phyloP scores from a whole-genome alignment of 2,888 invertebrate species.

The Drosophila putrida region DNA sequence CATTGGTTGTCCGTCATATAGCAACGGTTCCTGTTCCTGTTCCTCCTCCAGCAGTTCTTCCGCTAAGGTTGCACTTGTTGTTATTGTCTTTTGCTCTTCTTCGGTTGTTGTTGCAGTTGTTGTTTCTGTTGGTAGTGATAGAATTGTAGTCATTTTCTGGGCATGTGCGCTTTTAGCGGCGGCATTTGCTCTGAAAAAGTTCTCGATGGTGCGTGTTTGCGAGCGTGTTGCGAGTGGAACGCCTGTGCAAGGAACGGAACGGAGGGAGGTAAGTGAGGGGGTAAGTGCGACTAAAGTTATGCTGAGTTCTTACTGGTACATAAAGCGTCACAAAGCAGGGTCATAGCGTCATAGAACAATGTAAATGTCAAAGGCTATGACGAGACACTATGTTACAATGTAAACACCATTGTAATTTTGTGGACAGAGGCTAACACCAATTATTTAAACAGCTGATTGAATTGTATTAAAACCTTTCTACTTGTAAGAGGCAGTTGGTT shows the following conservation, averaged over 20 bases:
- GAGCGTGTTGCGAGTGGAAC: slow-evolving; percentile 83
- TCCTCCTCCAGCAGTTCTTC: slow-evolving; percentile 58
- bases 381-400: too few species aligned
- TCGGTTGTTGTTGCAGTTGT: slow-evolving; percentile 9
- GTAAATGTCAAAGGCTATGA: too few species aligned
- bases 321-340: too few species aligned
- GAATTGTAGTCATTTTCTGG: slow-evolving; percentile 41
- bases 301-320: too few species aligned
- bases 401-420: too few species aligned
- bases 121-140: slow-evolving; percentile 24
- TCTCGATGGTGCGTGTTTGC: slow-evolving; percentile 83
- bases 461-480: too few species aligned
- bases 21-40: slow-evolving; percentile 54
- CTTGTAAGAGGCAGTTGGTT: too few species aligned
- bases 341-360: too few species aligned
- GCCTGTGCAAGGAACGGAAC: slow-evolving; percentile 51
- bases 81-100: slow-evolving; percentile 67
- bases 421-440: too few species aligned
- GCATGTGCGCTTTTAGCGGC: slow-evolving; percentile 58
- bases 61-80: slow-evolving; percentile 31
- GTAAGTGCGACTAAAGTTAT: slow-evolving; percentile 22
- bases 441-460: too few species aligned
- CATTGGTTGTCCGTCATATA: slow-evolving; percentile 53
- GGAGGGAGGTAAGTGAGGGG: not conserved
- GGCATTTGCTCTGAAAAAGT: slow-evolving; percentile 82